Base-by-base conservation (phyloP, 2,888 invertebrate genomes). In the Helobdella robusta region DNA sequence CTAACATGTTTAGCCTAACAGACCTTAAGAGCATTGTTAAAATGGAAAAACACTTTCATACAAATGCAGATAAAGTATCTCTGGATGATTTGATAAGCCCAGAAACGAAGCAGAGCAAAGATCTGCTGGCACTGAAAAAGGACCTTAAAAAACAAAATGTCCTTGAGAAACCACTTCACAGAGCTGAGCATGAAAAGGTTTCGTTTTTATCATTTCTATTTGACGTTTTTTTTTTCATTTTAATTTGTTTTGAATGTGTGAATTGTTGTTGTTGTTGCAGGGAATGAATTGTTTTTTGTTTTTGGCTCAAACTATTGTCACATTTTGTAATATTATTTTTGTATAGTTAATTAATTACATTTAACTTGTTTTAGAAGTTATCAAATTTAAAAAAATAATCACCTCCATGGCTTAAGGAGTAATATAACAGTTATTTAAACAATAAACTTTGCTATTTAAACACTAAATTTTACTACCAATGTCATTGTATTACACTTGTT, bases 131-230 rank as follows among this genome's bases (percentile, higher is more conserved):
- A n/a, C 20, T 48, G 32, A 62, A 62, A 44, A 46, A 50, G 35
- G 34, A 15, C 32, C 18, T 62, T 4, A 20, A 48, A 8, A 62
- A 62, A 35, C 18, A 44, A 23, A n/a, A 15, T 18, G 28, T 62
- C 20, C 30, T 62, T 1, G 62, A 62, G 34, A 30, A n/a, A 11
- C 62, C 62, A 18, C 18, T 62, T 28, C 46, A 46, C 18, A 56
- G 28, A 56, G 56, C 28, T 4, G 56, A 46, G 25, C 28, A 30
- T 34, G 32, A 62, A 48, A 50, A 46, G 34, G 20, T 46, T 40
- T 15, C n/a, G 15, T 40, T 40, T 15, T n/a, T 40, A n/a, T 15
- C 11, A 40, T 11, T 15, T n/a, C 44, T 15, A 40, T 28, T 54
- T 11, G 54, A n/a, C 11, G 15, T 11, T 54, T 4, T 3, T 8